Base-by-base conservation (phyloP, 2,888 invertebrate genomes). In the Autographa gamma region DNA sequence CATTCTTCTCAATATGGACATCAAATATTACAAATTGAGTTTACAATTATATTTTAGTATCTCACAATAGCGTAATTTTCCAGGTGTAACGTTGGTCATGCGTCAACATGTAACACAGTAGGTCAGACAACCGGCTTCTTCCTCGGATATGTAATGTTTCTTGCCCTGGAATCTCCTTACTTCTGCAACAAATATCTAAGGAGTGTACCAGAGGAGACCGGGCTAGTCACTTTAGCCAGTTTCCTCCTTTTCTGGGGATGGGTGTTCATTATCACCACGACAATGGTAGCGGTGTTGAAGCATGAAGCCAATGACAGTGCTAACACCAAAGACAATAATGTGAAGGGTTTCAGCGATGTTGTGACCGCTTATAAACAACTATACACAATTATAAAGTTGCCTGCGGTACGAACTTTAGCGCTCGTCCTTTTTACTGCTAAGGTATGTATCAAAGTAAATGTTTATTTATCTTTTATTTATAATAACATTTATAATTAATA, bases 41-140 rank as follows among this genome's bases (percentile, higher is more conserved):
- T 13, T n/a, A n/a, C 14, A 43, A 16, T 14, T 43, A 43, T 43
- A 16, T 14, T 14, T 41, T 3, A 13, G 4, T 43, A 16, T 14
- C 5, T 16, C 16, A 43, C 16, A 11, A 38, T 11, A 38, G 38
- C 11, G n/a, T 48, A n/a, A 8, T n/a, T 7, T 79, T 96, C 96
- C 90, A 98, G 98, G 83, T 96, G 97, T 85, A 99, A 99, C 95
- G 99, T 99, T 6, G 99, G 98, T 2, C 99, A 99, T 95, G 99
- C 99, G 0, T 99, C 99, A 2, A 99, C 99, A 0, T 99, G 99
- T 90, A 99, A 99, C 90, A 98, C 98, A 84, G 99, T 99, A 0
- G 99, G 99, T 4, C 99, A 99, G 95, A 99, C 99, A 0, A 98
- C 99, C 52, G 99, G 99, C 0, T 99, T 98, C 92, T 99, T 99